Evolutionary conservation across 2,888 invertebrate genomes (phyloP).

Genomic region (Diadegma fenestrale): DNA sequence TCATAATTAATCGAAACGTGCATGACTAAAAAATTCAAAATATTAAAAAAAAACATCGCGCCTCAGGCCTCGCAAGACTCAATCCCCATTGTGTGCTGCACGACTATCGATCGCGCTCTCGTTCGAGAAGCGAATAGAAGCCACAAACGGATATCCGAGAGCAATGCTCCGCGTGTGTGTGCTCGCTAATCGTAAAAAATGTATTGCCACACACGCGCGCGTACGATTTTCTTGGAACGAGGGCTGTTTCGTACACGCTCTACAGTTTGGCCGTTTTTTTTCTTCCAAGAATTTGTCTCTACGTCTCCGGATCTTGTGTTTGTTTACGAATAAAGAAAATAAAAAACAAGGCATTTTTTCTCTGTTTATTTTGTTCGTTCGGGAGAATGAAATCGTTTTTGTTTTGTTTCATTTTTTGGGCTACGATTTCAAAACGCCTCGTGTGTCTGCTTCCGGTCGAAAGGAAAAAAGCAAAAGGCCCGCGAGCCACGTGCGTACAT

Average conservation of each 20-base stretch:
- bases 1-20: background rate
- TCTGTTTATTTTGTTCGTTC: background rate
- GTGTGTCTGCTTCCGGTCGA: slow-evolving; percentile 2
- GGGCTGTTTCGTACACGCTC: background rate
- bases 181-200: slow-evolving; percentile 11
- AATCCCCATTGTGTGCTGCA: slow-evolving; percentile 10
- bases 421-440: background rate
- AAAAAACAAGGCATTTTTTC: background rate
- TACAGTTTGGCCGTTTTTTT: background rate
- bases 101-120: slow-evolving; percentile 15
- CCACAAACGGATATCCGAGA: slow-evolving; percentile 15
- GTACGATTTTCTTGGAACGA: slow-evolving; percentile 4
- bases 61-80: background rate
- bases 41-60: background rate
- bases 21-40: background rate
- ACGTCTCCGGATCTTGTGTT: background rate
- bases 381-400: background rate
- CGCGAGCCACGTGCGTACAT: slow-evolving; percentile 2
- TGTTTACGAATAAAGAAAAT: background rate
- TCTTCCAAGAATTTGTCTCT: background rate
- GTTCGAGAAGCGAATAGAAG: background rate
- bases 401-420: background rate
- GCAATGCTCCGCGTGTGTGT: background rate
- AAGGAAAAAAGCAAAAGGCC: background rate
- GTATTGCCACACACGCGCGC: background rate